phyloP scores from a whole-genome alignment of 2,888 invertebrate species.

The Pseudococcus longispinus region DNA sequence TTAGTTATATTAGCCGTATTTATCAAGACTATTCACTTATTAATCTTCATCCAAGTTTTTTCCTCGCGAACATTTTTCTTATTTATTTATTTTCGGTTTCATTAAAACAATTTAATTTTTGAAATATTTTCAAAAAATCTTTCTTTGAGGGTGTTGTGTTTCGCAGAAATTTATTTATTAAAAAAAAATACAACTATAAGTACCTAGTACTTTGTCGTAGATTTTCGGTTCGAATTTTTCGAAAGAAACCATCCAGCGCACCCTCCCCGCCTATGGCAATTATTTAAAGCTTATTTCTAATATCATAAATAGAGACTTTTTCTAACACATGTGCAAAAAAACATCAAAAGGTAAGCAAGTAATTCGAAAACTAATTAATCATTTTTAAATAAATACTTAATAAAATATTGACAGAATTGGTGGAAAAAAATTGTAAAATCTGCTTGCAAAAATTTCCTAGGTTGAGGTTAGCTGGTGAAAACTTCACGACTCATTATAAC shows the following conservation, averaged over 20 bases:
- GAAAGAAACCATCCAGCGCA: too few relatives aligned
- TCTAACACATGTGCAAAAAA: background rate
- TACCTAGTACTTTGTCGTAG: background rate
- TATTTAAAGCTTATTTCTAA: too few relatives aligned
- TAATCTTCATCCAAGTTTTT: conserved; percentile 45
- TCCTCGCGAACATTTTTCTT: background rate
- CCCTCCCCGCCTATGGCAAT: too few relatives aligned
- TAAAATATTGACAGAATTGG: background rate
- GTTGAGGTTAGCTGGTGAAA: background rate
- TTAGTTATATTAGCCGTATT: conserved; percentile 50
- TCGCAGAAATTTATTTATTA: background rate
- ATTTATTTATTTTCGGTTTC: background rate
- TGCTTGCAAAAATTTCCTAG: background rate
- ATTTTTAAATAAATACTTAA: background rate
- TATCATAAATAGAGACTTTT: too few relatives aligned
- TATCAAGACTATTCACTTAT: conserved; percentile 40
- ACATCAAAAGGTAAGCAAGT: background rate
- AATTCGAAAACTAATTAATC: background rate
- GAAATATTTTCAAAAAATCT: background rate
- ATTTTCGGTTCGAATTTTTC: too few relatives aligned
- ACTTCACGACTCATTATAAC: conserved; percentile 23
- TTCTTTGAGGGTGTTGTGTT: background rate
- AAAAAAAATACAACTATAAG: too few relatives aligned
- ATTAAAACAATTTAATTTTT: conserved; percentile 4
- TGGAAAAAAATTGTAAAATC: background rate